Conservation (phyloP, 2,113 vertebrate genomes). For the Fregetta grallaria region DNA sequence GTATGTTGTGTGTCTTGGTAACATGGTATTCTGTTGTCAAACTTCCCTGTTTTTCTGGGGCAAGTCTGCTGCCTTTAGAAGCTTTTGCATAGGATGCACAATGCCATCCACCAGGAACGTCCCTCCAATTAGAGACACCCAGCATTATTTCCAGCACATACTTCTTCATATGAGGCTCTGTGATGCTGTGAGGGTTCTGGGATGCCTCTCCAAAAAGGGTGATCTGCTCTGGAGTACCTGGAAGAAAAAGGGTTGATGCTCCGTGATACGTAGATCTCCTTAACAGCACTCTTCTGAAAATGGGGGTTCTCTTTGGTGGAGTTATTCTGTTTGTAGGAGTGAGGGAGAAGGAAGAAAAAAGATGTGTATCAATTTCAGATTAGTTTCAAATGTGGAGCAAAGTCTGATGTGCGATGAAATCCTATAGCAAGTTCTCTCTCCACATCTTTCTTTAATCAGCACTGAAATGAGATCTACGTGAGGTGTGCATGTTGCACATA, state of each 20-base stretch:
- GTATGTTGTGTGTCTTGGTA: not conserved
- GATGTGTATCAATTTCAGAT: not conserved
- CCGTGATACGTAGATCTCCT: not conserved
- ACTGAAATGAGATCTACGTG: not conserved
- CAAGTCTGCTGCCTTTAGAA: not conserved
- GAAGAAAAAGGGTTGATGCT: not conserved
- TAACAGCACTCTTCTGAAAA: not conserved
- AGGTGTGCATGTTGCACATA: not conserved
- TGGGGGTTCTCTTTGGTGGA: not conserved
- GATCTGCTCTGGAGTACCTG: not conserved
- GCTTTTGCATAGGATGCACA: not conserved
- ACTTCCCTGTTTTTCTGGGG: not conserved
- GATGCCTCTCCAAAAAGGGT: not conserved
- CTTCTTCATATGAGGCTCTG: not conserved
- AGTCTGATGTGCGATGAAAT: not conserved
- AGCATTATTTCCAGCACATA: not conserved
- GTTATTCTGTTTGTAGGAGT: not conserved
- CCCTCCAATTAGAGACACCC: not conserved
- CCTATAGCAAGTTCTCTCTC: not conserved
- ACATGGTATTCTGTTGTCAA: not conserved
- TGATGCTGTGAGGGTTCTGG: not conserved
- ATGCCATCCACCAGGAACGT: not conserved
- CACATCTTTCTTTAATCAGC: conserved; percentile 1
- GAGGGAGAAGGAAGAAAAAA: not conserved
- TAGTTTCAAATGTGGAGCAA: not conserved